Percentiles rank a stretch among this genome's conserved stretches.
These are phyloP conservation scores for Connochaetes taurinus DNA, from an alignment of 2,113 vertebrate species.

Conservation along the genomic window DNA sequence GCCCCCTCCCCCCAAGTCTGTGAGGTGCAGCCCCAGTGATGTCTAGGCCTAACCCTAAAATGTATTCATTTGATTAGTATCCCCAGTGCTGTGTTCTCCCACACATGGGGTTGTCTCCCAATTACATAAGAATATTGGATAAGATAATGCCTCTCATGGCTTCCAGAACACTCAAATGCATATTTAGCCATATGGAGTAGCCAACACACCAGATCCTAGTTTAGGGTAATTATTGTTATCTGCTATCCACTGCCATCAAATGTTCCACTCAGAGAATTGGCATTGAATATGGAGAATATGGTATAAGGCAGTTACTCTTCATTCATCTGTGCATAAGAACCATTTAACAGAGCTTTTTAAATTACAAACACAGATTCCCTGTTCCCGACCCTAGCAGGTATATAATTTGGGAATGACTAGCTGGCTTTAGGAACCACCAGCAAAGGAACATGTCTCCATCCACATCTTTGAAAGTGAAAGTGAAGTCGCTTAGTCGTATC, in stretches of 20 bases:
- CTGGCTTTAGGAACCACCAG: background rate
- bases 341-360: background rate
- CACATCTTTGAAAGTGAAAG: background rate
- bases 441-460: background rate
- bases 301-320: background rate
- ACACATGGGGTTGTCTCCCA: background rate
- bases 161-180: background rate
- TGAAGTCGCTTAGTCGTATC: too few species aligned
- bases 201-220: background rate
- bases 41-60: background rate
- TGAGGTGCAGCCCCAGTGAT: background rate
- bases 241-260: background rate
- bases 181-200: background rate
- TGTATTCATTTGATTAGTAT: background rate
- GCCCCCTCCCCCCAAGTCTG: fast-evolving
- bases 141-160: background rate
- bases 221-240: background rate
- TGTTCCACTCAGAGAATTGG: background rate
- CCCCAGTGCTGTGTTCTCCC: background rate
- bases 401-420: background rate
- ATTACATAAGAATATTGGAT: background rate
- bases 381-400: too few species aligned
- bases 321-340: background rate
- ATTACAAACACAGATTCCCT: background rate
- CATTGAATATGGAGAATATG: background rate